Conservation (phyloP, 2,113 vertebrate species). For the Brienomyrus brachyistius region DNA sequence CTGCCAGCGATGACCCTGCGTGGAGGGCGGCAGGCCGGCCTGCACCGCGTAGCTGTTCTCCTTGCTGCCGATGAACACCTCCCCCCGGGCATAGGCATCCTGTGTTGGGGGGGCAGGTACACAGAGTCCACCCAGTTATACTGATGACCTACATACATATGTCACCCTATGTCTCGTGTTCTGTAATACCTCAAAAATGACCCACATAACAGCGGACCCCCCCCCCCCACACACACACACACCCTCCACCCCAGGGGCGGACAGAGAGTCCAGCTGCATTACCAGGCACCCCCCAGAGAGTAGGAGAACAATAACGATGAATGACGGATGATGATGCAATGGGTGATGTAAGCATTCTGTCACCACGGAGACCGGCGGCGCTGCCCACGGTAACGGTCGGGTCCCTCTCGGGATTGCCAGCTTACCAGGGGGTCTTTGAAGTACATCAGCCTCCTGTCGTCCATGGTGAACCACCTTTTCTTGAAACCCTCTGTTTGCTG, state of each 20-base stretch:
- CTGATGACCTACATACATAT: neutral
- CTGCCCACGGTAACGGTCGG: neutral
- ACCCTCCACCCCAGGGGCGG: neutral
- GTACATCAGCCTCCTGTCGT: conserved; percentile 79
- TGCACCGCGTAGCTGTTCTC: conserved; percentile 89
- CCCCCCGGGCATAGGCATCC: conserved; percentile 90
- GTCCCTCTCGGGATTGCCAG: neutral
- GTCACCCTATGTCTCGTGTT: neutral
- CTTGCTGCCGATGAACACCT: conserved; percentile 94
- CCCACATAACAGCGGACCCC: neutral
- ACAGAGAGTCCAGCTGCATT: neutral
- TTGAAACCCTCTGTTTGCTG: conserved; percentile 81
- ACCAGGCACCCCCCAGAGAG: neutral
- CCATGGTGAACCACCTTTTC: conserved; percentile 81
- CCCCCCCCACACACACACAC: no score
- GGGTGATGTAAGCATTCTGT: neutral
- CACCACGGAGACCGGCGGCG: neutral
- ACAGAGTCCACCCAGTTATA: neutral
- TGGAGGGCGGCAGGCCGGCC: conserved; percentile 74
- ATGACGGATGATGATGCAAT: neutral
- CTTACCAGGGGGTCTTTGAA: conserved; percentile 83
- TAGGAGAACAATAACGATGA: neutral
- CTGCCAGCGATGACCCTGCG: conserved; percentile 86
- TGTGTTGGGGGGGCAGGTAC: conserved; percentile 35
- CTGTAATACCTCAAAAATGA: neutral